phyloP scores from a whole-genome alignment of 2,888 invertebrate species.

The Calephelis perditalis region DNA sequence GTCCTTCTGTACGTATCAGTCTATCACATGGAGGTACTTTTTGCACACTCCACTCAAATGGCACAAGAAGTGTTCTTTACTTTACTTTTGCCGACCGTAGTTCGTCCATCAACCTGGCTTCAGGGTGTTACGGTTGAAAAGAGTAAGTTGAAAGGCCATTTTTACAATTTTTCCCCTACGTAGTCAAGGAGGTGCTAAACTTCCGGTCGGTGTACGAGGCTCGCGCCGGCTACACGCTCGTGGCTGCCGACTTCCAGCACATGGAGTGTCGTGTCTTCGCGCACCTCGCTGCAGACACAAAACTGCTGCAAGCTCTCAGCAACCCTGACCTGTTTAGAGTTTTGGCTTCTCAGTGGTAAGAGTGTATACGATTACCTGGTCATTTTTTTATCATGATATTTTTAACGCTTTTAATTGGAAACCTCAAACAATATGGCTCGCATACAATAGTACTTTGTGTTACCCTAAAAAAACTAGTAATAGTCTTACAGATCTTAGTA shows the following conservation, averaged over 20 bases:
- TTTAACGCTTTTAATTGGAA: too few species aligned
- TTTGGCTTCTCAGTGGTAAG: conserved; percentile 59
- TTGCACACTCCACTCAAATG: too few species aligned
- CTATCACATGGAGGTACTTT: too few species aligned
- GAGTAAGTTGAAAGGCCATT: background rate
- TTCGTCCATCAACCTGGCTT: too few species aligned
- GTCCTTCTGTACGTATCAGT: too few species aligned
- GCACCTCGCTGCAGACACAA: conserved; percentile 50
- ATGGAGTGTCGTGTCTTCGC: conserved; percentile 73
- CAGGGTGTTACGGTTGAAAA: background rate
- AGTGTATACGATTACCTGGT: background rate
- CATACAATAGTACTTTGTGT: too few species aligned
- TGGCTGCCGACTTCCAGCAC: conserved; percentile 72
- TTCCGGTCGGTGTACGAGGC: conserved; percentile 57
- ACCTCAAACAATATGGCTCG: too few species aligned
- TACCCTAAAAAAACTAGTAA: too few species aligned
- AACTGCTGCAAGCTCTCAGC: conserved; percentile 43
- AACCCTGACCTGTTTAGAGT: conserved; percentile 54
- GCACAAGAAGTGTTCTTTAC: too few species aligned
- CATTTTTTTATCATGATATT: too few species aligned
- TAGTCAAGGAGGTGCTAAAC: conserved; percentile 28
- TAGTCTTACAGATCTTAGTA: too few species aligned
- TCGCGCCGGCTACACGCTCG: conserved; percentile 41
- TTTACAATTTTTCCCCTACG: background rate
- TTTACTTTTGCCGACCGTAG: too few species aligned